Evolutionary conservation across 2,797 vertebrate genomes (phyloP).

Genomic region (Holocentrus rufus): DNA sequence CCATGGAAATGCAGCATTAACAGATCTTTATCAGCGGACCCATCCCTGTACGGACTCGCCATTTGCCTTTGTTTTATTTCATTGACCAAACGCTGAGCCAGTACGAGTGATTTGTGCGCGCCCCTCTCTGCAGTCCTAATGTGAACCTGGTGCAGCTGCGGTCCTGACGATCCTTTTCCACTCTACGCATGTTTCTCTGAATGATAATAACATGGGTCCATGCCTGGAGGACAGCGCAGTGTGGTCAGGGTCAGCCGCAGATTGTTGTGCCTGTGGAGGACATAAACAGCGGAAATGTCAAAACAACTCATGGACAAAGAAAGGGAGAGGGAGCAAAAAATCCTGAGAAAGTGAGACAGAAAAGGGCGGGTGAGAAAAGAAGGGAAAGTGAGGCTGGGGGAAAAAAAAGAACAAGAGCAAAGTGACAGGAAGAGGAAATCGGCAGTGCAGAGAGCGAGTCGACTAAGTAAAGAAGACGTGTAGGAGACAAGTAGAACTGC

Average conservation of each 20-base stretch:
- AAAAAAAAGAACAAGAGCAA: neutral
- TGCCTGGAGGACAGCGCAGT: constrained; percentile 61
- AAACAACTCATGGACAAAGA: constrained; percentile 66
- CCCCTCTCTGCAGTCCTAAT: constrained; percentile 64
- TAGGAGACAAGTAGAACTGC: constrained; percentile 25
- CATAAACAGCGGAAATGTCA: constrained; percentile 71
- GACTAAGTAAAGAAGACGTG: constrained; percentile 32
- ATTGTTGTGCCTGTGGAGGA: constrained; percentile 65
- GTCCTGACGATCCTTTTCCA: constrained; percentile 64
- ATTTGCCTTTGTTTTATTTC: constrained; percentile 74
- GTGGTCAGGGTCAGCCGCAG: constrained; percentile 68
- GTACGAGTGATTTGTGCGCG: constrained; percentile 67
- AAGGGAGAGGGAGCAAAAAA: constrained; percentile 22
- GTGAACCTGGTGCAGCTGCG: constrained; percentile 68
- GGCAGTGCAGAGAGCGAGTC: constrained; percentile 22
- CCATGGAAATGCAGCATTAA: constrained; percentile 67
- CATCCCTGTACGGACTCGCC: constrained; percentile 68
- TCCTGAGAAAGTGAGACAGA: constrained; percentile 40
- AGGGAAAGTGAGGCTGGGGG: no score
- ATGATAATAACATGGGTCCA: constrained; percentile 69
- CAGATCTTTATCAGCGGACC: constrained; percentile 76
- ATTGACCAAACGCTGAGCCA: constrained; percentile 68
- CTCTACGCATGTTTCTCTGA: constrained; percentile 57
- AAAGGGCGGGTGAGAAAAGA: no score
- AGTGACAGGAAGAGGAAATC: constrained; percentile 34